Conservation (phyloP, 2,888 invertebrate species). For the Orchesella flavescens region DNA sequence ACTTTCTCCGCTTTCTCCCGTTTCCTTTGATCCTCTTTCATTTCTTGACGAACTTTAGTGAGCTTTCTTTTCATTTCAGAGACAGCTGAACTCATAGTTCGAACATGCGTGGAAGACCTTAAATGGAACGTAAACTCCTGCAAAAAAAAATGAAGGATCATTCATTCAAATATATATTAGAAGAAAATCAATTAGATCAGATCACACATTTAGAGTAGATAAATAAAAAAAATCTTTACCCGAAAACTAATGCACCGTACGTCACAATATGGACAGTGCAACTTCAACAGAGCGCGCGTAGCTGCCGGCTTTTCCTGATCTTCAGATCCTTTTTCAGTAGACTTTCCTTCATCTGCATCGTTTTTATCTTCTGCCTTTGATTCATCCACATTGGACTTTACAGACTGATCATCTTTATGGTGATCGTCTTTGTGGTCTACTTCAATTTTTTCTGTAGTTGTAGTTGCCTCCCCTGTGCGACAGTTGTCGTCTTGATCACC, state of each 20-base stretch:
- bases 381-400: constrained; percentile 34
- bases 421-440: constrained; percentile 3
- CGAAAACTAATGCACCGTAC: constrained; percentile 69
- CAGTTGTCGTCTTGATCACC: constrained; percentile 41
- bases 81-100: constrained; percentile 66
- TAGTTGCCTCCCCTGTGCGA: constrained; percentile 9
- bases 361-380: constrained; percentile 13
- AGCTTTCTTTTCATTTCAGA: constrained; percentile 68
- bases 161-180: too few relatives aligned
- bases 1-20: constrained; percentile 71
- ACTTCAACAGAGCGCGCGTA: constrained; percentile 66
- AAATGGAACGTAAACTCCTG: constrained; percentile 71
- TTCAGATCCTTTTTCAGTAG: constrained; percentile 41
- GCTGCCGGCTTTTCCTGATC: constrained; percentile 46
- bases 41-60: constrained; percentile 63
- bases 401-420: constrained; percentile 22
- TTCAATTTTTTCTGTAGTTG: constrained; percentile 3
- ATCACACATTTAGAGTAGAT: too few relatives aligned
- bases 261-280: constrained; percentile 70
- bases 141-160: too few relatives aligned
- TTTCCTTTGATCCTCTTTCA: constrained; percentile 70
- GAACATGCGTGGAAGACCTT: constrained; percentile 66
- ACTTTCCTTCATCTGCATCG: constrained; percentile 33
- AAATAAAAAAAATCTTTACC: too few relatives aligned
- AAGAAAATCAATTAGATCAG: too few relatives aligned